These are phyloP conservation scores for Ahaetulla prasina DNA, from an alignment of 2,113 vertebrate species.

Conservation along the genomic window DNA sequence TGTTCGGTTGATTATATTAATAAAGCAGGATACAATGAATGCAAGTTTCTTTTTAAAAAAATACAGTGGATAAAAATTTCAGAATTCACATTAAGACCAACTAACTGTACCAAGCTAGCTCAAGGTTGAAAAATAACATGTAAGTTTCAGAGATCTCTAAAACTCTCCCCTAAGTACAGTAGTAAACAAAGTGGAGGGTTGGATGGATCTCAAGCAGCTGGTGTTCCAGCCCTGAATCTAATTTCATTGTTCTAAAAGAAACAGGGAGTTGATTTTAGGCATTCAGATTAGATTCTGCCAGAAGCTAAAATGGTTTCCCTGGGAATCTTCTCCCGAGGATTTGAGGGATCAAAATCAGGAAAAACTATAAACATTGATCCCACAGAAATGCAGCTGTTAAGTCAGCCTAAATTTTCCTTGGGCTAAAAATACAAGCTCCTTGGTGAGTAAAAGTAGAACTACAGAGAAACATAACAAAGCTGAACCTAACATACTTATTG, in stretches of 20 bases:
- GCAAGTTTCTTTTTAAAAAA: not conserved
- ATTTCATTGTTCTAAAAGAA: not conserved
- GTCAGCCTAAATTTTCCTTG: not conserved
- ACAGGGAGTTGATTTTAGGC: not conserved
- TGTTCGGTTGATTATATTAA: not conserved
- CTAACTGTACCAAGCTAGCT: not conserved
- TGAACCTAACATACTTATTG: not conserved
- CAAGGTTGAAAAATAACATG: not conserved
- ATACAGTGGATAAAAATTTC: not conserved
- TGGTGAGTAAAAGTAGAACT: not conserved
- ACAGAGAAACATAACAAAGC: not conserved
- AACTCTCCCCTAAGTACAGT: not conserved
- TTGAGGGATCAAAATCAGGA: not conserved
- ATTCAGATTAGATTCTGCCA: not conserved
- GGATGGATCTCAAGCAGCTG: not conserved
- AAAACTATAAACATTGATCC: not conserved
- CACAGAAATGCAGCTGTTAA: not conserved
- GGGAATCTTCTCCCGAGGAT: not conserved
- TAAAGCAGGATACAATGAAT: not conserved
- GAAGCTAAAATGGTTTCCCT: not conserved
- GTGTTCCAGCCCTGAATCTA: not conserved
- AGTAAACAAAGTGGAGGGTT: not conserved
- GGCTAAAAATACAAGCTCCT: not conserved
- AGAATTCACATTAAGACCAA: not conserved
- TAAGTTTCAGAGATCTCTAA: not conserved